Base-by-base conservation (phyloP, 2,888 invertebrate genomes). In the Melieria crassipennis region DNA sequence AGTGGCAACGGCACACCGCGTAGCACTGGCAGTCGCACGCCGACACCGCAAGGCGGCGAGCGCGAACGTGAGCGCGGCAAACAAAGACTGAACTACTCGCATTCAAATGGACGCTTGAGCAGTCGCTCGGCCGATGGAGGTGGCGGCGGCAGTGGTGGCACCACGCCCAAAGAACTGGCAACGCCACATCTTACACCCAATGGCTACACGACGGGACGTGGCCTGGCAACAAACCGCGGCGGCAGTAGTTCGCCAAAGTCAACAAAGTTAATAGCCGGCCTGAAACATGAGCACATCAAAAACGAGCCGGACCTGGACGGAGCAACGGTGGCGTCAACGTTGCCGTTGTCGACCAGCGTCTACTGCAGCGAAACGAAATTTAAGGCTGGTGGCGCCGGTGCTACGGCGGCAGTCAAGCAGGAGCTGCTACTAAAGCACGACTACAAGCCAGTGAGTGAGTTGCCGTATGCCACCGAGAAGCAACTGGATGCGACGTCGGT, bases 241-340 rank as follows among this genome's bases (percentile, higher is more conserved):
- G 75, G 73, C 7, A 73, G 71, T 63, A 73, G 61, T 50, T 78
- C 78, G n/a, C 76, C 77, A 9, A 62, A 69, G n/a, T 69, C 74
- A 11, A 7, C 65, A 5, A 79, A 80, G 69, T 73, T 75, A 7
- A 64, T 78, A 50, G 65, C 73, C 13, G 80, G 80, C 55, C 81
- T 85, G 9, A 85, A 85, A 70, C 82, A 81, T 60, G 84, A 84
- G 75, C 81, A 80, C 61, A 81, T 81, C 64, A 81, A 81, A 75
- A 80, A 82, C 60, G 85, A 85, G 77, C 79, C 81, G 9, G 81
- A 79, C 48, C 50, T 74, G n/a, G 78, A 83, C 65, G 70, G 48
- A 55, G 55, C 62, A 1, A 57, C 50, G 16, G 46, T 46, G 56
- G 13, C 57, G 4, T 42, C 57, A 7, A 7, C n/a, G 7, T n/a